phyloP scores from a whole-genome alignment of 2,888 invertebrate species.

The Desoria tigrina region DNA sequence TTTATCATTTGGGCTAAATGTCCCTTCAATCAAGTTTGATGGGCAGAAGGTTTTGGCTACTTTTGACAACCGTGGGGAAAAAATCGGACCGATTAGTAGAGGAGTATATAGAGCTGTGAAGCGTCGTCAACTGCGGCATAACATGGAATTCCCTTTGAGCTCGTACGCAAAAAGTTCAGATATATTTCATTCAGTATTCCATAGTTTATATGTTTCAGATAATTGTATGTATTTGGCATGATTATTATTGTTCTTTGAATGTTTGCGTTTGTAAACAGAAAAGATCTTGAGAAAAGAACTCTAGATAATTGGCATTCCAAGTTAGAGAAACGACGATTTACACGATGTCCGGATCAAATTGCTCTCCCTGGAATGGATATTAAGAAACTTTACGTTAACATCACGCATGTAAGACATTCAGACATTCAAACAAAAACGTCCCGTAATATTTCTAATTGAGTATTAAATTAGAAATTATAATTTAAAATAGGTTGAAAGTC shows the following conservation, averaged over 20 bases:
- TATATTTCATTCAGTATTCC: too few species aligned
- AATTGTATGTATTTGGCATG: too few species aligned
- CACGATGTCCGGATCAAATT: constrained; percentile 58
- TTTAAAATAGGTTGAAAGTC: constrained; percentile 40
- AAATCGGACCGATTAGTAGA: constrained; percentile 48
- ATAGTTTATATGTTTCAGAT: too few species aligned
- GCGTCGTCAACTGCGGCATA: constrained; percentile 64
- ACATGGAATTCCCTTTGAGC: constrained; percentile 55
- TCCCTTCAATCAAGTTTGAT: constrained; percentile 46
- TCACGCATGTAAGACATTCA: constrained; percentile 65
- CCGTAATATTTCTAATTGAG: background rate
- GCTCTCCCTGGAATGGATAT: constrained; percentile 65
- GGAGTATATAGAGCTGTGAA: constrained; percentile 72
- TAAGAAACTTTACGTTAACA: constrained; percentile 62
- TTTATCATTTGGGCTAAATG: constrained; percentile 31
- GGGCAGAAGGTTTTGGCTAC: constrained; percentile 46
- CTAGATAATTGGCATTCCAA: constrained; percentile 54
- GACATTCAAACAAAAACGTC: too few species aligned
- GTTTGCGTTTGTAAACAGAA: constrained; percentile 8
- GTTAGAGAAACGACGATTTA: constrained; percentile 54
- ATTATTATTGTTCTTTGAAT: background rate
- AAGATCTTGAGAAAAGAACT: constrained; percentile 29
- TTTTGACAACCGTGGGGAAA: constrained; percentile 44
- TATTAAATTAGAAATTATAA: background rate
- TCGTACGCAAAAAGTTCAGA: background rate